A percentile compares a stretch with the other conserved stretches of the same genome.
These are phyloP conservation scores for Thecocarcelia acutangulata DNA, from an alignment of 2,888 invertebrate genomes.

Conservation along the genomic window DNA sequence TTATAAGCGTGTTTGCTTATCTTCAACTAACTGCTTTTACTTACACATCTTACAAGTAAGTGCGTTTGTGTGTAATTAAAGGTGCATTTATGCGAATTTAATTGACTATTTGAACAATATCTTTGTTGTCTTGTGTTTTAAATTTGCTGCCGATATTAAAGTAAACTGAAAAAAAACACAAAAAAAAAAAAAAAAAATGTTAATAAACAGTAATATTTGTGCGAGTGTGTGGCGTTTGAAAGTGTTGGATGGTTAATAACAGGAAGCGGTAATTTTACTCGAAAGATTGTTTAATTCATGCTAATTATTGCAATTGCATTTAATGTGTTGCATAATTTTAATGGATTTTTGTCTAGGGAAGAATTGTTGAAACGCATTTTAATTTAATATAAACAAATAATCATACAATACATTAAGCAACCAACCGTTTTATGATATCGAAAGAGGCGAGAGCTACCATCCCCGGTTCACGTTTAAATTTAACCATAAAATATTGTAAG, in stretches of 20 bases:
- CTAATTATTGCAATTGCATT: background rate
- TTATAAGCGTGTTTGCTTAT: background rate
- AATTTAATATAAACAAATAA: too few relatives aligned
- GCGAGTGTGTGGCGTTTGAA: background rate
- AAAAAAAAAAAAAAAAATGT: background rate
- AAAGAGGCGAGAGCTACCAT: too few relatives aligned
- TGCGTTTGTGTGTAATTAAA: slow-evolving; percentile 1
- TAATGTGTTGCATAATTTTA: background rate
- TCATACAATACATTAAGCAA: too few relatives aligned
- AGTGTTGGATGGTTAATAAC: slow-evolving; percentile 15
- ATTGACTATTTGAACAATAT: slow-evolving; percentile 60
- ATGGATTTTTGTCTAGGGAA: background rate
- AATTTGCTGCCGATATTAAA: slow-evolving; percentile 14
- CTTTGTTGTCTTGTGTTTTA: slow-evolving; percentile 30
- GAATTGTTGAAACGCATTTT: too few relatives aligned
- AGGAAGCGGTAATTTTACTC: background rate
- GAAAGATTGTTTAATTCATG: background rate
- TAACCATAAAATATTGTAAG: too few relatives aligned
- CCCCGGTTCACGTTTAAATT: too few relatives aligned
- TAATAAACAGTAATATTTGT: background rate
- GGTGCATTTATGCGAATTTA: slow-evolving; percentile 58
- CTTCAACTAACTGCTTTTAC: slow-evolving; percentile 9
- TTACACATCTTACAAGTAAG: background rate
- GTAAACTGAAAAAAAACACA: background rate
- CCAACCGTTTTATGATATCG: too few relatives aligned